Conservation (phyloP, 2,888 invertebrate species). For the Lucinisca nassula region DNA sequence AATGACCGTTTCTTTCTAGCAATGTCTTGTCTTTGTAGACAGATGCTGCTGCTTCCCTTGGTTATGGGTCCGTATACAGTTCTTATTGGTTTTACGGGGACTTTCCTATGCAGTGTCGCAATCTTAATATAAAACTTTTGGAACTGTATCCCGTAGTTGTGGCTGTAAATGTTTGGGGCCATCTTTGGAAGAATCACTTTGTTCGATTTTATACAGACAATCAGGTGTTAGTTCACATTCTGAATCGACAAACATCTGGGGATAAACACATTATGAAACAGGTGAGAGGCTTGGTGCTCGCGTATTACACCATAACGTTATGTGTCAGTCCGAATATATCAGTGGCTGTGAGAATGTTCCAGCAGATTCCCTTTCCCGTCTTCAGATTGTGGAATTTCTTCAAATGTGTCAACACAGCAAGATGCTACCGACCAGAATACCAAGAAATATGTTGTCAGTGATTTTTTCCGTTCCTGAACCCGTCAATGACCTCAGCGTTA, state of each 20-base stretch:
- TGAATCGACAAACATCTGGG: neutral
- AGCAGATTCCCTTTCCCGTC: conserved; percentile 26
- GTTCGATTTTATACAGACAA: neutral
- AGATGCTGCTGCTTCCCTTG: neutral
- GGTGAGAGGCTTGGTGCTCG: neutral
- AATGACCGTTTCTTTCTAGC: neutral
- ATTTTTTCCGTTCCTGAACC: conserved; percentile 9
- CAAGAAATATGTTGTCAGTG: neutral
- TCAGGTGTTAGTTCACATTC: neutral
- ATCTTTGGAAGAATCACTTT: neutral
- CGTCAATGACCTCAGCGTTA: neutral
- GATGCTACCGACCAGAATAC: neutral
- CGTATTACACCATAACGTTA: neutral
- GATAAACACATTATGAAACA: neutral
- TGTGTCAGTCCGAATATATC: neutral
- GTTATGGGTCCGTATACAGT: neutral
- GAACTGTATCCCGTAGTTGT: neutral
- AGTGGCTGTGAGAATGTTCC: neutral
- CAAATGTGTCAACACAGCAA: neutral
- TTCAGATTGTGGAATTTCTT: neutral
- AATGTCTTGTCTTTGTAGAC: neutral
- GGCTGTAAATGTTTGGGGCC: neutral
- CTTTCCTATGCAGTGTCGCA: neutral
- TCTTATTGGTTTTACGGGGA: neutral
- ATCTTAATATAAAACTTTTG: neutral